Percentiles rank a stretch among this genome's conserved stretches.
Conservation (phyloP, 2,888 invertebrate genomes). For the Creontiades dilutus region DNA sequence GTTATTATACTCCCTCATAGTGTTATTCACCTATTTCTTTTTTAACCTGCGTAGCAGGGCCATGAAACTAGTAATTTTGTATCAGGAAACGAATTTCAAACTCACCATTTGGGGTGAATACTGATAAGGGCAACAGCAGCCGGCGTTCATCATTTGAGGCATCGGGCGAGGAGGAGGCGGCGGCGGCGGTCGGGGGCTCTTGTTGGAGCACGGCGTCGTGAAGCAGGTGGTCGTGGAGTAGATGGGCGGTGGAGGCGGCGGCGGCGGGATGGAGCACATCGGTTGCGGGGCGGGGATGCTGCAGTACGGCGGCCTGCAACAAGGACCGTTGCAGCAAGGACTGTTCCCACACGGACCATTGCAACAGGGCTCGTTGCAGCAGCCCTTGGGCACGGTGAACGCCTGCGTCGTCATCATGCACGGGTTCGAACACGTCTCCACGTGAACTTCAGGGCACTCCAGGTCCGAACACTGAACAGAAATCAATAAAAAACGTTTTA, state of each 20-base stretch:
- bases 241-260: background rate
- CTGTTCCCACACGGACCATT: background rate
- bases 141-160: background rate
- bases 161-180: background rate
- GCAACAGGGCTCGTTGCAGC: conserved; percentile 18
- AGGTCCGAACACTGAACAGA: conserved; percentile 40
- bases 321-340: background rate
- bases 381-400: conserved; percentile 56
- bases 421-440: conserved; percentile 48
- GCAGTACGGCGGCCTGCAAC: conserved; percentile 57
- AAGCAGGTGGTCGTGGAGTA: background rate
- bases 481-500: background rate
- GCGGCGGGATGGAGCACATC: conserved; percentile 9
- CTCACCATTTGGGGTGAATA: conserved; percentile 28
- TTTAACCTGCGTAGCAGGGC: too few relatives aligned
- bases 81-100: background rate
- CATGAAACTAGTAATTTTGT: too few relatives aligned
- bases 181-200: conserved; percentile 19
- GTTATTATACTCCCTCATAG: too few relatives aligned
- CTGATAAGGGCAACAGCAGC: conserved; percentile 37
- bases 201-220: background rate
- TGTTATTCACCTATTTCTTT: too few relatives aligned
- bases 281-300: conserved; percentile 39
- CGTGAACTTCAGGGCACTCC: conserved; percentile 54
- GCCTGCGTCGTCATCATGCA: conserved; percentile 56